Evolutionary conservation across 2,888 invertebrate species (phyloP).

Genomic region (Parasteatoda lunata): DNA sequence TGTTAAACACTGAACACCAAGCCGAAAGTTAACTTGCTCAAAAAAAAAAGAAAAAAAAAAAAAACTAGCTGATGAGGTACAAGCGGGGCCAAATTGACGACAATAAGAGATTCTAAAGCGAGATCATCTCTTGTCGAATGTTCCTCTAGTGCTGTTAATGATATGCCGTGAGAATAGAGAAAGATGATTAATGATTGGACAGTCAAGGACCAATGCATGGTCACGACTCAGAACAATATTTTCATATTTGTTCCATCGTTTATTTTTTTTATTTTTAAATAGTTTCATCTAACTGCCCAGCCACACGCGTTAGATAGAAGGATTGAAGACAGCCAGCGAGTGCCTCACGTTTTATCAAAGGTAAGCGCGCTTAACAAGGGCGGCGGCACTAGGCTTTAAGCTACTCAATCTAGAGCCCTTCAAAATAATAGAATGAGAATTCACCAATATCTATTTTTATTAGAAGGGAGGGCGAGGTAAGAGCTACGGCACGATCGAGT

Average conservation of each 20-base stretch:
- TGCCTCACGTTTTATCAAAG: slow-evolving; percentile 12
- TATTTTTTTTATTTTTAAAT: slow-evolving; percentile 3
- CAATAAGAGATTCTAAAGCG: not conserved
- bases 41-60: too few species aligned
- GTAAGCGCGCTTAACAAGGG: slow-evolving; percentile 20
- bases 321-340: slow-evolving; percentile 8
- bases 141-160: slow-evolving; percentile 27
- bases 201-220: slow-evolving; percentile 12
- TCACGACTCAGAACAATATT: slow-evolving; percentile 41
- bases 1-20: not conserved
- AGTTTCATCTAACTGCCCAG: slow-evolving; percentile 30
- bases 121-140: slow-evolving; percentile 12
- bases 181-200: slow-evolving; percentile 44
- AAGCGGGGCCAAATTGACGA: not conserved
- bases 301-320: slow-evolving; percentile 37
- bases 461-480: slow-evolving; percentile 1
- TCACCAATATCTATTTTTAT: not conserved
- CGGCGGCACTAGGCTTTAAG: not conserved
- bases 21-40: too few species aligned
- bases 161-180: slow-evolving; percentile 42
- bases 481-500: slow-evolving; percentile 37
- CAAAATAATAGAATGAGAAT: not conserved
- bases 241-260: not conserved
- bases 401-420: slow-evolving; percentile 2
- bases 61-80: too few species aligned